Percentiles rank a stretch among this genome's conserved stretches.
phyloP scores from a whole-genome alignment of 2,888 invertebrate genomes.

The Drosophila koepferae region DNA sequence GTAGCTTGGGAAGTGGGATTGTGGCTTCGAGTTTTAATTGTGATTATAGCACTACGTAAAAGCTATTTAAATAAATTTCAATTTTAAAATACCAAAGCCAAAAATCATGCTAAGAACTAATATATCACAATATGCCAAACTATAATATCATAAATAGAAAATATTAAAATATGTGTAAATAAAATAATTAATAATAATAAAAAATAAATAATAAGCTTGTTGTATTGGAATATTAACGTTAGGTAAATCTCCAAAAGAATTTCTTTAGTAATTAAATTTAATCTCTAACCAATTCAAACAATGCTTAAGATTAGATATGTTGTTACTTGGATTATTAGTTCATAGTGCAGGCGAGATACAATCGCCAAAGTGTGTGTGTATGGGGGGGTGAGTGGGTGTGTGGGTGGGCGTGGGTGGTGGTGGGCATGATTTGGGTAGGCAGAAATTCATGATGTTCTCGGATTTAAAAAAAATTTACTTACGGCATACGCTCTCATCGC shows the following conservation, averaged over 20 bases:
- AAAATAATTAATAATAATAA: background rate
- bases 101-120: background rate
- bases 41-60: conserved; percentile 15
- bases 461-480: conserved; percentile 73
- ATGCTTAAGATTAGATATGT: background rate
- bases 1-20: background rate
- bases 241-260: background rate
- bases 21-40: background rate
- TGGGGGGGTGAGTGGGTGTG: background rate
- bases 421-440: conserved; percentile 14
- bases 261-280: background rate
- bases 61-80: background rate
- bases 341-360: background rate
- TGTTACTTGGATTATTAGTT: conserved; percentile 11
- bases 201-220: background rate
- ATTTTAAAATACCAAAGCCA: background rate
- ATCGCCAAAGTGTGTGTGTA: background rate
- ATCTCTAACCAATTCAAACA: background rate
- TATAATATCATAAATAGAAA: background rate
- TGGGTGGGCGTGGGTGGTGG: background rate
- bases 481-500: conserved; percentile 86
- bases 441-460: background rate
- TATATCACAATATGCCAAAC: background rate
- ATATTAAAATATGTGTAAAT: background rate
- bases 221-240: background rate